A percentile compares a stretch with the other conserved stretches of the same genome.
These are phyloP conservation scores for Varecia variegata DNA, from an alignment of 2,797 vertebrate species.

Conservation along the genomic window DNA sequence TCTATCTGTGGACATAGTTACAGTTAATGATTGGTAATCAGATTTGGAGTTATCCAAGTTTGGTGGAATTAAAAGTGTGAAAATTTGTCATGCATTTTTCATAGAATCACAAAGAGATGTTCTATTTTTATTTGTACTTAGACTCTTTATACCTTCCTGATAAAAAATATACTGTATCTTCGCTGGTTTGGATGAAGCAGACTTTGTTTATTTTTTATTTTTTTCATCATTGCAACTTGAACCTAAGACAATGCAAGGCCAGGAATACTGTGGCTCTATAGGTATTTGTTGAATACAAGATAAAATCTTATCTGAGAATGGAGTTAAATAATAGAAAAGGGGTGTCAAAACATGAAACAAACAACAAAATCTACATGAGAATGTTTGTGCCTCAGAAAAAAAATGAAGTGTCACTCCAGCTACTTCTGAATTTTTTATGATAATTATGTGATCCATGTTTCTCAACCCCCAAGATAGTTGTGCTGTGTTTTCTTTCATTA, in stretches of 20 bases:
- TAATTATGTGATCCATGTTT: background rate
- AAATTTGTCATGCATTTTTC: background rate
- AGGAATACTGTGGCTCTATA: background rate
- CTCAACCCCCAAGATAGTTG: background rate
- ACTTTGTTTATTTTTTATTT: background rate
- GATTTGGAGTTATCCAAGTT: background rate
- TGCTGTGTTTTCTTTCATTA: background rate
- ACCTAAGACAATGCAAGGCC: background rate
- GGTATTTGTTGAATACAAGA: background rate
- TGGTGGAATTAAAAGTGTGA: background rate
- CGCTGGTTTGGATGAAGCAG: background rate
- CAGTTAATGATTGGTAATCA: background rate
- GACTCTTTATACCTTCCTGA: background rate
- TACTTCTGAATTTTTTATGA: background rate
- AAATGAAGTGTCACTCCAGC: background rate
- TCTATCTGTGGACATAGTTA: background rate
- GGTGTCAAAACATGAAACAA: background rate
- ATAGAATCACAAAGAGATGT: background rate
- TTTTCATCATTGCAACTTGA: background rate
- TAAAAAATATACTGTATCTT: background rate
- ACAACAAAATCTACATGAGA: background rate
- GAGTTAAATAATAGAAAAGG: background rate
- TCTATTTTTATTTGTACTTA: background rate
- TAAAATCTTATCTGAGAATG: background rate
- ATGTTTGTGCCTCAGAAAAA: background rate